Evolutionary conservation across 2,888 invertebrate species (phyloP), one percentile per base, ranked within the genome.

Genomic region (Digitonthophagus gazella): DNA sequence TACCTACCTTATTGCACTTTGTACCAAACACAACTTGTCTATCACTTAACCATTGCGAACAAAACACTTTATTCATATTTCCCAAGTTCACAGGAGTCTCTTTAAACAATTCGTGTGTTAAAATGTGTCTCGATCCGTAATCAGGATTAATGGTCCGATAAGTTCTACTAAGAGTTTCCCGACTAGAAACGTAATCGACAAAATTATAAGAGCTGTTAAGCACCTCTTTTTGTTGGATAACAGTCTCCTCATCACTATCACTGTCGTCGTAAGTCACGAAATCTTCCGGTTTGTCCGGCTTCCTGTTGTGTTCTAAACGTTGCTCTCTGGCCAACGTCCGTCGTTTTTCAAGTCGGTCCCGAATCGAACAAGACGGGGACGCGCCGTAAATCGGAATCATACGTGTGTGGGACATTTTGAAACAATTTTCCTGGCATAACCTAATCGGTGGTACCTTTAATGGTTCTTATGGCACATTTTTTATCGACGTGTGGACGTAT

Each of bases 11-110:
- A 84, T 97, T 97, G 84, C 98, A 97, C 83, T 98, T 98, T 65
- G 97, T 97, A 67, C 97, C 98, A 82, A 97, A 96, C 16, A 97
- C 95, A 69, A 98, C 93, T 85, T 97, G 96, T 77, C 95, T 88
- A 83, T 96, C 95, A 75, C 95, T 95, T 55, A 98, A 86, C 97
- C 98, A 98, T 81, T 96, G 93, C 0, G 97, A 96, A 81, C 97
- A 96, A 85, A 97, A 98, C 70, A 95, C 94, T 84, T 95, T 95
- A 83, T 95, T 95, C 87, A 95, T 92, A 82, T 91, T 93, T 74
- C 92, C 93, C 72, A 95, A 86, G 79, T 88, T 90, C 78, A 95
- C 89, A 6, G 93, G 90, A 16, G 92, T 91, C 83, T 95, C 95
- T 76, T 91, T 90, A 78, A 94, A 90, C 89, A 95, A 92, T 83